These are phyloP conservation scores for Nomada hirtipes DNA, from an alignment of 2,888 invertebrate species.

Conservation along the genomic window DNA sequence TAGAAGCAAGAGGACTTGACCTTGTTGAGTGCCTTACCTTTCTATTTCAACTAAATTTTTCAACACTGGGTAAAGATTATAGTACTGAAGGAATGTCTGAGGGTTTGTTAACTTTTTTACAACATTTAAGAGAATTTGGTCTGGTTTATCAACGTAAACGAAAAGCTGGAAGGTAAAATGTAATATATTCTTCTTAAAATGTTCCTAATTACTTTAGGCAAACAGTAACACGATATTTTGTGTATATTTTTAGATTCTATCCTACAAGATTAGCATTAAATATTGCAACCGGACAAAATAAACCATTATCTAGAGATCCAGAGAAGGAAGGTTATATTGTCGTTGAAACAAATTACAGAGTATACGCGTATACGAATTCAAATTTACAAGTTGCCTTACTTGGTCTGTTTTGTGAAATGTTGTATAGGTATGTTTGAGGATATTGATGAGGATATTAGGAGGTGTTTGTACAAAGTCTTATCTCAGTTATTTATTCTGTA, in stretches of 20 bases:
- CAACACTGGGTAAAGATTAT: constrained; percentile 97
- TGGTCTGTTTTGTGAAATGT: constrained; percentile 95
- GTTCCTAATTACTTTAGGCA: constrained; percentile 4
- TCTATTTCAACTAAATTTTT: constrained; percentile 98
- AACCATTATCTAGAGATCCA: constrained; percentile 81
- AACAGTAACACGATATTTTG: constrained; percentile 39
- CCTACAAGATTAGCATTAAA: constrained; percentile 97
- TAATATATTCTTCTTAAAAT: constrained; percentile 13
- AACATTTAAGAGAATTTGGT: constrained; percentile 98
- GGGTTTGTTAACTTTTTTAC: constrained; percentile 94
- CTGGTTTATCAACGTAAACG: constrained; percentile 96
- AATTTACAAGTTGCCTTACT: constrained; percentile 96
- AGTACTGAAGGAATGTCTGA: constrained; percentile 97
- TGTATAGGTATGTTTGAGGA: constrained; percentile 89
- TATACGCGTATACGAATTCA: constrained; percentile 98
- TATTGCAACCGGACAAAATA: constrained; percentile 88
- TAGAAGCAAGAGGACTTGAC: constrained; percentile 93
- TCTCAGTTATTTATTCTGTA: constrained; percentile 78
- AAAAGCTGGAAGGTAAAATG: constrained; percentile 86
- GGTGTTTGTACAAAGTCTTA: neutral
- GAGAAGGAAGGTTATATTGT: constrained; percentile 91
- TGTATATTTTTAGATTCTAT: constrained; percentile 89
- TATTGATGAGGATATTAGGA: neutral
- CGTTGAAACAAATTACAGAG: constrained; percentile 97
- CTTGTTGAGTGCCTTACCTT: constrained; percentile 97